phyloP scores from a whole-genome alignment of 1,140 invertebrate genomes.

The Sesamia nonagrioides region DNA sequence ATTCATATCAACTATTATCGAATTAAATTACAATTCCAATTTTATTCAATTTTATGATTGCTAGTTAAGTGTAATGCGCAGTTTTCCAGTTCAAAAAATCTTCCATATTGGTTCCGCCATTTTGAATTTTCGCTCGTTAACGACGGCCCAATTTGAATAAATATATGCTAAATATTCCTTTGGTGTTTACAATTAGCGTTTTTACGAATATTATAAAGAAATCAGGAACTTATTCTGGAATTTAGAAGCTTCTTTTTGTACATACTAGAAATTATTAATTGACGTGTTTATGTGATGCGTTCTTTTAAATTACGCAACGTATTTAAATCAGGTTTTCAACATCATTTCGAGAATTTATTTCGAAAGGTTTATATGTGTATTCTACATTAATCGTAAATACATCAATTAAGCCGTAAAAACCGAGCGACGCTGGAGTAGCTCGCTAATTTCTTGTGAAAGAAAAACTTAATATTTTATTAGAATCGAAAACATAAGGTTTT shows the following conservation, averaged over 20 bases:
- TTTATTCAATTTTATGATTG: background rate
- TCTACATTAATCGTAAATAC: too few species aligned
- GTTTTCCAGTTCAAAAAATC: background rate
- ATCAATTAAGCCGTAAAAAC: too few species aligned
- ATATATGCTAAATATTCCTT: background rate
- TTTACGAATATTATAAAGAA: background rate
- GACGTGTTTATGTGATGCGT: too few species aligned
- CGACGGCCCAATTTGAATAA: background rate
- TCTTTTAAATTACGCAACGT: too few species aligned
- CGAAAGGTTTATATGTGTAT: too few species aligned
- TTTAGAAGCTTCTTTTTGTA: background rate
- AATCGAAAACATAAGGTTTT: too few species aligned
- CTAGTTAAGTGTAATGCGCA: conserved; percentile 5
- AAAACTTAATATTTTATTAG: too few species aligned
- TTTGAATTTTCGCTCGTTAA: background rate
- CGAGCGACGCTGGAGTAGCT: too few species aligned
- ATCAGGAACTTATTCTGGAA: background rate
- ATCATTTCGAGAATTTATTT: too few species aligned
- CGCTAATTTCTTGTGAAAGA: too few species aligned
- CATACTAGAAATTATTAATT: too few species aligned
- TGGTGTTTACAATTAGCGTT: background rate
- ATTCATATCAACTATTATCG: background rate
- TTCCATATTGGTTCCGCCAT: background rate
- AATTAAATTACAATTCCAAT: background rate
- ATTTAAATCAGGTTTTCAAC: too few species aligned